Base-by-base conservation (phyloP, 2,113 vertebrate species). In the Ameiurus melas region DNA sequence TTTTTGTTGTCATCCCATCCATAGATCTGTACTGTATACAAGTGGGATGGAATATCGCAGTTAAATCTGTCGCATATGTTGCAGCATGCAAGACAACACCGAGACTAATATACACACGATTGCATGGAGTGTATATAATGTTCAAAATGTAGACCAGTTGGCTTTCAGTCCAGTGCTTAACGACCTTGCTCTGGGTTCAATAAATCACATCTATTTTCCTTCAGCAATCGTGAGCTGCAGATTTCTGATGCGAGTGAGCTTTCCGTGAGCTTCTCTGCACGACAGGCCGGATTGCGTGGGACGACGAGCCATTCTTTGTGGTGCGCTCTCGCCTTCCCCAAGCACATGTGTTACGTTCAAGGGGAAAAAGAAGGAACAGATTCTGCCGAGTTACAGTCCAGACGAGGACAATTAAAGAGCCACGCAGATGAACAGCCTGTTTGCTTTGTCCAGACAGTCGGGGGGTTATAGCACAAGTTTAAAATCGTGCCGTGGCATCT, bases 191-290 rank as follows among this genome's bases (percentile, higher is more conserved):
- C 93, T 93, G 92, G 92, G 91, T 92, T 93, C 77, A 87, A 93
- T 91, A 92, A 91, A 95, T 94, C 94, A 94, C 93, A 92, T 94
- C 92, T 93, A 93, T 94, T 95, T 95, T 94, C 91, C 81, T 87
- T 33, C 91, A 83, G 92, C 89, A 91, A 90, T 92, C 91, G 92
- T 93, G 92, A 91, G 92, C 91, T 89, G 77, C 93, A 93, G 91
- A 91, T 91, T 89, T 81, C 90, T 90, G 90, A 91, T 93, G 93
- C 90, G 92, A 93, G 91, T 88, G 91, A 93, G 93, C 92, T 92
- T 94, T 94, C 84, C 93, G 93, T 95, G 94, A 94, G 85, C 92
- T 92, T 90, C 93, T 90, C 84, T 88, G 93, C 95, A 94, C 92
- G 93, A 90, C 93, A 95, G 86, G 89, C 86, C 83, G 91, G 83